Conservation (phyloP, 2,888 invertebrate genomes). For the Artemia sinica region DNA sequence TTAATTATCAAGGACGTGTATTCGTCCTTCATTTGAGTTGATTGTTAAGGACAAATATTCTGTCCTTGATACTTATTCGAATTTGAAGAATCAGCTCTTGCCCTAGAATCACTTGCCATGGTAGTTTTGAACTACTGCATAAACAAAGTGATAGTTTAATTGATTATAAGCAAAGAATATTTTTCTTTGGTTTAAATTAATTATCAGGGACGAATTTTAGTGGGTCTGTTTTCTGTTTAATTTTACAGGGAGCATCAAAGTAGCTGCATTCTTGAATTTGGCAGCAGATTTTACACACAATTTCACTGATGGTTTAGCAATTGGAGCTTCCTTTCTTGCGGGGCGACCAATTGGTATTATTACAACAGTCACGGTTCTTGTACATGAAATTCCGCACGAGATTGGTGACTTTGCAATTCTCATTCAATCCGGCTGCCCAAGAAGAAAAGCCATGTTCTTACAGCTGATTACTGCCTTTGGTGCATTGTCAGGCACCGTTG, state of each 20-base stretch:
- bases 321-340: slow-evolving; percentile 90
- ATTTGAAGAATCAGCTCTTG: too few relatives aligned
- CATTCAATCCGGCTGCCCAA: slow-evolving; percentile 85
- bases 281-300: slow-evolving; percentile 98
- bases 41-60: too few relatives aligned
- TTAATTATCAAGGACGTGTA: too few relatives aligned
- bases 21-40: too few relatives aligned
- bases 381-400: slow-evolving; percentile 97
- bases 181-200: neutral
- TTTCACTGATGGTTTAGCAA: slow-evolving; percentile 96
- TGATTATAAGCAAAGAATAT: too few relatives aligned
- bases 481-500: slow-evolving; percentile 76
- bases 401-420: slow-evolving; percentile 98
- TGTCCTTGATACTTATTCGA: too few relatives aligned
- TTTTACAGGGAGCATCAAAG: slow-evolving; percentile 43
- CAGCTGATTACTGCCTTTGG: slow-evolving; percentile 88
- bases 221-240: neutral
- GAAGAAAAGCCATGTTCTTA: slow-evolving; percentile 81
- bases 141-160: too few relatives aligned
- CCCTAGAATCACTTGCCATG: too few relatives aligned
- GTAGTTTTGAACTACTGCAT: too few relatives aligned
- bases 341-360: slow-evolving; percentile 69
- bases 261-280: slow-evolving; percentile 84
- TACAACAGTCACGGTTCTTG: slow-evolving; percentile 83
- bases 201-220: neutral